Conservation (phyloP, 2,113 vertebrate species). For the Syrrhaptes paradoxus region DNA sequence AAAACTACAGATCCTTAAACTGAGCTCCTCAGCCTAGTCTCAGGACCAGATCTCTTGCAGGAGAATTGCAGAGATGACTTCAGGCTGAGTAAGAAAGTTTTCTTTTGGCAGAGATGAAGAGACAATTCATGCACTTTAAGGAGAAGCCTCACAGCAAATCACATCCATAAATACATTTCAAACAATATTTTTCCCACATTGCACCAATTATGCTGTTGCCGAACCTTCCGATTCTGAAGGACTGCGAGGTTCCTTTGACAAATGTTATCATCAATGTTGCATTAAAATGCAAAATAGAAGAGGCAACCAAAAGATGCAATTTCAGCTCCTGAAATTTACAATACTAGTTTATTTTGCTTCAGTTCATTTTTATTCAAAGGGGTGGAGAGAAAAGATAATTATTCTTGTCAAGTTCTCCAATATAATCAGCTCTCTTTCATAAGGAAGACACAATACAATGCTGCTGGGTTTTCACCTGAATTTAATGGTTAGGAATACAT, state of each 20-base stretch:
- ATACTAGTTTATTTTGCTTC: constrained; percentile 20
- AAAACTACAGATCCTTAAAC: background rate
- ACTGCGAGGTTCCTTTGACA: constrained; percentile 63
- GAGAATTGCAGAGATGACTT: background rate
- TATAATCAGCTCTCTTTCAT: constrained; percentile 35
- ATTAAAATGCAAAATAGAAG: constrained; percentile 68
- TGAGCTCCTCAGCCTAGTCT: background rate
- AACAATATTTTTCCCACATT: constrained; percentile 60
- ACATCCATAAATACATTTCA: constrained; percentile 64
- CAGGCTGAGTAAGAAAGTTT: constrained; percentile 23
- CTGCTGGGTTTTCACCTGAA: background rate
- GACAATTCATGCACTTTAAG: constrained; percentile 58
- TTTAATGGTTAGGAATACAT: background rate
- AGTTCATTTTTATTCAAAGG: constrained; percentile 28
- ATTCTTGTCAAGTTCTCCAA: constrained; percentile 51
- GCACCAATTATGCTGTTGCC: constrained; percentile 53
- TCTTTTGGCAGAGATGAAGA: constrained; percentile 57
- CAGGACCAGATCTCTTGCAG: background rate
- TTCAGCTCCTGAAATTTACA: constrained; percentile 52
- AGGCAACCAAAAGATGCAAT: constrained; percentile 51
- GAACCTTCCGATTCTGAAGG: constrained; percentile 49
- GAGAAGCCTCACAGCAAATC: constrained; percentile 64
- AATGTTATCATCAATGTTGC: constrained; percentile 61
- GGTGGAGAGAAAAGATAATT: constrained; percentile 32
- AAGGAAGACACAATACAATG: background rate